phyloP scores from a whole-genome alignment of 2,113 vertebrate species.

The Columba janthina region DNA sequence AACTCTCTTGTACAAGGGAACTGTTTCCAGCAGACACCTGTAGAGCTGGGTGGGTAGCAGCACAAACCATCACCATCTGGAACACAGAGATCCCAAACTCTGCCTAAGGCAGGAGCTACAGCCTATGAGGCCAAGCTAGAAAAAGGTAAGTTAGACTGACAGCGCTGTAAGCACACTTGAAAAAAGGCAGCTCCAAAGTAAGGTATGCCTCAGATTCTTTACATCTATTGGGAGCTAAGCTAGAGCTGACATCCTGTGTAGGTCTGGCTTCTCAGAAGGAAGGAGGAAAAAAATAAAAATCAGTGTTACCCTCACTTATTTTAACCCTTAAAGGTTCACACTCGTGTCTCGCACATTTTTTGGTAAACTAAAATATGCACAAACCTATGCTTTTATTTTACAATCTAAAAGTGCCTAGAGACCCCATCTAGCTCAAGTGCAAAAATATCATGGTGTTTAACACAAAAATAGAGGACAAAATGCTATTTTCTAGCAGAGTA shows the following conservation, averaged over 20 bases:
- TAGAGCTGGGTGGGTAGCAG: not conserved
- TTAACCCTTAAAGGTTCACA: not conserved
- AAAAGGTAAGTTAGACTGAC: not conserved
- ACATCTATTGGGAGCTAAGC: not conserved
- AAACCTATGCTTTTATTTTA: not conserved
- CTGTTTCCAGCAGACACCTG: not conserved
- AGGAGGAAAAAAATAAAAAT: not conserved
- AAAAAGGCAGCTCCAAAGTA: not conserved
- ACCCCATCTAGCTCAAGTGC: not conserved
- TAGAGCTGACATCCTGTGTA: not conserved
- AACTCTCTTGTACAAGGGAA: not conserved
- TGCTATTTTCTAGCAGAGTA: not conserved
- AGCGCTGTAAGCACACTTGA: not conserved
- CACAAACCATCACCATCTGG: not conserved
- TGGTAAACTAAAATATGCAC: not conserved
- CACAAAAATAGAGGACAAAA: not conserved
- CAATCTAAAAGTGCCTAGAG: not conserved
- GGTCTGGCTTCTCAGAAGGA: not conserved
- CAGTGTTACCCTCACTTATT: not conserved
- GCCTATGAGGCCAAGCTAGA: not conserved
- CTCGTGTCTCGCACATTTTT: not conserved
- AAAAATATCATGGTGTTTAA: not conserved
- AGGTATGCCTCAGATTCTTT: not conserved
- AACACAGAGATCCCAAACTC: not conserved
- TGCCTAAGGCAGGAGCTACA: no score